Percentiles rank a stretch among this genome's conserved stretches.
Evolutionary conservation across 92 coral and sea anemone genomes (phyloP).

Genomic region (Ricordea florida): DNA sequence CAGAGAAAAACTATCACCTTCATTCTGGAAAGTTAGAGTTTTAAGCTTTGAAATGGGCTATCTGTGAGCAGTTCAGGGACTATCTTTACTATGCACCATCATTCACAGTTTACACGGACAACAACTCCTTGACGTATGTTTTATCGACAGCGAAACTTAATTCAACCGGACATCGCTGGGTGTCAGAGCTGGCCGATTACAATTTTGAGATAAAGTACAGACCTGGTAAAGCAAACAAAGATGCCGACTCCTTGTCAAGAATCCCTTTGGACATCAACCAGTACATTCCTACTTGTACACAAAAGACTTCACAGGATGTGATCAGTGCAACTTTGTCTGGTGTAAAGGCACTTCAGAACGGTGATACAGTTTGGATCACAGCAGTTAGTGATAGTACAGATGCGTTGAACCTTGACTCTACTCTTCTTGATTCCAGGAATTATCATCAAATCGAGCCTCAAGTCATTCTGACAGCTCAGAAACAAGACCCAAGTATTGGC

Average conservation of each 20-base stretch:
- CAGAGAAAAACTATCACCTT: constrained; percentile 4
- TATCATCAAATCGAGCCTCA: background rate
- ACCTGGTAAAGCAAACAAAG: constrained; percentile 22
- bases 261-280: constrained; percentile 33
- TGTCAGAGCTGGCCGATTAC: constrained; percentile 38
- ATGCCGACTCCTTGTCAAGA: constrained; percentile 42
- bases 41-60: constrained; percentile 39
- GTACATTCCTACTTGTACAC: constrained; percentile 33
- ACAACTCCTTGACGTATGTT: constrained; percentile 37
- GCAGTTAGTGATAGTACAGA: background rate
- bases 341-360: constrained; percentile 16
- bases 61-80: constrained; percentile 43
- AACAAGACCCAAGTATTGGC: constrained; percentile 8
- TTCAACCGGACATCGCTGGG: constrained; percentile 48
- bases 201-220: constrained; percentile 38
- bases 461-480: constrained; percentile 11
- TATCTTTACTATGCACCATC: constrained; percentile 5
- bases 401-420: background rate
- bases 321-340: constrained; percentile 29
- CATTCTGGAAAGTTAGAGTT: constrained; percentile 42
- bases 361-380: constrained; percentile 20
- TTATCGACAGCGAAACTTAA: constrained; percentile 40
- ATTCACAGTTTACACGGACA: constrained; percentile 14
- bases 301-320: constrained; percentile 16
- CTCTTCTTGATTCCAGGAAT: background rate